Base-by-base conservation (phyloP, 2,113 vertebrate genomes). In the Ariopsis seemanni region DNA sequence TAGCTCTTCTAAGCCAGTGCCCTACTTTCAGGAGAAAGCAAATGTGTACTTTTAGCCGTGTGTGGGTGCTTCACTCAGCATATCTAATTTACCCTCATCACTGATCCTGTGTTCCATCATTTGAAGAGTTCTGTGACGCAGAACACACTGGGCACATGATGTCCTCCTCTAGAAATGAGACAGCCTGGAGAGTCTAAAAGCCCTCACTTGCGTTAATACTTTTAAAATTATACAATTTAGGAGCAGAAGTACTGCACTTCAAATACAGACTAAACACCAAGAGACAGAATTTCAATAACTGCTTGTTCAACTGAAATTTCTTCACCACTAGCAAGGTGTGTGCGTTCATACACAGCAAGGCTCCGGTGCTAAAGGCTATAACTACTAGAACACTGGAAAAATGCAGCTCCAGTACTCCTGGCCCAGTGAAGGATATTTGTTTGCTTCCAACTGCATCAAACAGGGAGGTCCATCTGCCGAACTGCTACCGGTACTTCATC, bases 41-140 rank as follows among this genome's bases (percentile, higher is more conserved):
- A 69, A 52, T 18, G 50, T 78, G 77, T 67, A 25, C 27, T 67
- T 67, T 77, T n/a, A 81, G 52, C 53, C 30, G 82, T 74, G 83
- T 83, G 89, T 85, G 89, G 86, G 86, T 63, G 71, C 81, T 85
- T 25, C 60, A 53, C 82, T 55, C 55, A 65, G 63, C 27, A 9
- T 50, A 77, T 63, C 60, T 63, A 82, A 90, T 86, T 85, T 74
- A 53, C 52, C 75, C 55, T 86, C 72, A 82, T 87, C 65, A 87
- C 83, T 27, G 77, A 87, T 83, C 75, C 62, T 27, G 62, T 83
- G 53, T 50, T 83, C 60, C 75, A 79, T 78, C 65, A 88, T 82
- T 22, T 80, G 83, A 89, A 83, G 42, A 48, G 42, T n/a, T 60
- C 62, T 78, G 42, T 25, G 65, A 84, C 69, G 86, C 72, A 67